A percentile compares a stretch with the other conserved stretches of the same genome.
Evolutionary conservation across 2,888 invertebrate species (phyloP).

Genomic region (Andricus quercusramuli): DNA sequence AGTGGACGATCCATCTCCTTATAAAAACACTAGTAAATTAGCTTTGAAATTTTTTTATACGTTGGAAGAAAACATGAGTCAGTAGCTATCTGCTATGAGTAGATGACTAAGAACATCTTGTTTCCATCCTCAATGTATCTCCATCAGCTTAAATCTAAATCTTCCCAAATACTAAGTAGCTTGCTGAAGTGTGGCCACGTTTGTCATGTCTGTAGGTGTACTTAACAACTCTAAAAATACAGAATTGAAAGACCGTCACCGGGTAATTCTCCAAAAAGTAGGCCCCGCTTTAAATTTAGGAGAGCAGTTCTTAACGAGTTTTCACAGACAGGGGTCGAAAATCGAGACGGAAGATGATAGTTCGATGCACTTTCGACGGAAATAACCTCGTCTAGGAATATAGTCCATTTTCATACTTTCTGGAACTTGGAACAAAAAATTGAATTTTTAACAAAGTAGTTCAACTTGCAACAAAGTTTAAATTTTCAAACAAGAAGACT

Average conservation of each 20-base stretch:
- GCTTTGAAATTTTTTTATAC: not conserved
- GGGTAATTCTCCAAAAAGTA: slow-evolving; percentile 28
- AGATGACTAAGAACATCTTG: slow-evolving; percentile 30
- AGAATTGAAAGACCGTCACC: slow-evolving; percentile 18
- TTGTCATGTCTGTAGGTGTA: slow-evolving; percentile 3
- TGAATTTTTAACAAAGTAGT: too few species aligned
- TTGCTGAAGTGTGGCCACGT: not conserved
- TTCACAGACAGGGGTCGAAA: slow-evolving; percentile 6
- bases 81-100: not conserved
- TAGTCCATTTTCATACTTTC: not conserved
- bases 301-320: slow-evolving; percentile 15
- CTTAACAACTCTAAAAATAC: slow-evolving; percentile 18
- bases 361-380: slow-evolving; percentile 30
- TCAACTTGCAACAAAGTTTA: too few species aligned
- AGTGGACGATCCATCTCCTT: not conserved
- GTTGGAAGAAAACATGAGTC: slow-evolving; percentile 7
- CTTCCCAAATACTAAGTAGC: slow-evolving; percentile 20
- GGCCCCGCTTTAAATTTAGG: slow-evolving; percentile 17
- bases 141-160: slow-evolving; percentile 27
- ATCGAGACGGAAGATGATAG: not conserved
- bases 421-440: not conserved
- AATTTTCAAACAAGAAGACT: too few species aligned
- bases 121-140: slow-evolving; percentile 12
- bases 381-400: not conserved
- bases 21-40: slow-evolving; percentile 27